phyloP scores from a whole-genome alignment of 2,113 vertebrate species.

The Sapajus apella region DNA sequence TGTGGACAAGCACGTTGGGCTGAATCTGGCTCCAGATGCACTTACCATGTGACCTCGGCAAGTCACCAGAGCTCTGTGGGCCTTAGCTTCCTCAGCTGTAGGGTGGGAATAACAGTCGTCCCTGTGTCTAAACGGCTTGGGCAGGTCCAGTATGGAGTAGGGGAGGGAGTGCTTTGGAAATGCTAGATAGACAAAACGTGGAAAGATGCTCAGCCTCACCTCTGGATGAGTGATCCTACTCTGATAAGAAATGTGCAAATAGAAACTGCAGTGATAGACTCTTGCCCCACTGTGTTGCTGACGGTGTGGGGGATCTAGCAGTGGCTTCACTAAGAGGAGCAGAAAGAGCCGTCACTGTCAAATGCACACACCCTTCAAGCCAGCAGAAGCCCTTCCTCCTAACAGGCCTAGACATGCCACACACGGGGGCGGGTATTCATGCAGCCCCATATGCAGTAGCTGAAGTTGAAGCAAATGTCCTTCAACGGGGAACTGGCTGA shows the following conservation, averaged over 20 bases:
- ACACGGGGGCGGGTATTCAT: accelerated
- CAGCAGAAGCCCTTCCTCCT: neutral
- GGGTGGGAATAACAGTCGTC: neutral
- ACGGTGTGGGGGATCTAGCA: neutral
- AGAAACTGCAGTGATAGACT: neutral
- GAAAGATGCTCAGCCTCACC: neutral
- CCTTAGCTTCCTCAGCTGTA: neutral
- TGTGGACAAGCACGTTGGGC: accelerated
- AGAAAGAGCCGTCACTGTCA: too few species aligned
- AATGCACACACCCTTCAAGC: neutral
- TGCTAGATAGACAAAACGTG: too few species aligned
- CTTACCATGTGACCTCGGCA: too few species aligned
- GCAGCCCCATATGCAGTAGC: too few species aligned
- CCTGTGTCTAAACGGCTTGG: neutral
- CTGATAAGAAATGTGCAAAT: neutral
- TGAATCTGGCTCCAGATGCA: neutral
- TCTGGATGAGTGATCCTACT: too few species aligned
- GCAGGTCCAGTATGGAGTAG: neutral
- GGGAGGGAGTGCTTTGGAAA: neutral
- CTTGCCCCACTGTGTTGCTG: neutral
- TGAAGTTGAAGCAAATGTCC: neutral
- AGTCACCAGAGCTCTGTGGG: too few species aligned
- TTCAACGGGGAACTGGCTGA: neutral
- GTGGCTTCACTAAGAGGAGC: accelerated
- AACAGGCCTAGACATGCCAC: neutral